phyloP scores from a whole-genome alignment of 2,888 invertebrate species.

The Scaptodrosophila latifasciaeformis region DNA sequence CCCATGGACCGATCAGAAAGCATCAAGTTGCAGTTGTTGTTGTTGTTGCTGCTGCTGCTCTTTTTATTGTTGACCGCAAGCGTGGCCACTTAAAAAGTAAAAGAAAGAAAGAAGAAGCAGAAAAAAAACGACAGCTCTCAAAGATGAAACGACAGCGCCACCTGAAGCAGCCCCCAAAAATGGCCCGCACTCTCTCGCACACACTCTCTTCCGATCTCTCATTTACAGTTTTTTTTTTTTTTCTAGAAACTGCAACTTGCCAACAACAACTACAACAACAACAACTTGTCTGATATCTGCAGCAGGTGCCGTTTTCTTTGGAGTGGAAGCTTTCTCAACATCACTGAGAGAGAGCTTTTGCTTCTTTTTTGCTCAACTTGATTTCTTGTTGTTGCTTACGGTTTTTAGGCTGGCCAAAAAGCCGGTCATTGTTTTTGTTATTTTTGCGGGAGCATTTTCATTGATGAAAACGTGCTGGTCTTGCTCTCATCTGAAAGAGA shows the following conservation, averaged over 20 bases:
- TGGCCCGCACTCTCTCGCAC: constrained; percentile 8
- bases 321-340: constrained; percentile 39
- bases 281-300: constrained; percentile 18
- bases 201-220: constrained; percentile 14
- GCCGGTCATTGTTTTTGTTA: constrained; percentile 53
- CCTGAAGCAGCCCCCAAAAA: constrained; percentile 26
- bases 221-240: no score
- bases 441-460: constrained; percentile 45
- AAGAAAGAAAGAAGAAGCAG: constrained; percentile 8
- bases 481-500: constrained; percentile 15
- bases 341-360: constrained; percentile 36
- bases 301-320: constrained; percentile 60
- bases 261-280: background rate
- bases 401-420: constrained; percentile 25
- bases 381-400: constrained; percentile 41
- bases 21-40: constrained; percentile 50
- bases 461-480: constrained; percentile 51
- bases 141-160: constrained; percentile 33
- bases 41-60: constrained; percentile 22
- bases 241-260: background rate
- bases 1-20: constrained; percentile 36
- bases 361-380: constrained; percentile 25
- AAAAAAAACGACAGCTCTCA: constrained; percentile 9
- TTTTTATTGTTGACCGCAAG: constrained; percentile 26
- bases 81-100: constrained; percentile 18